Evolutionary conservation across 2,888 invertebrate genomes (phyloP).

Genomic region (Drosophila siamana): DNA sequence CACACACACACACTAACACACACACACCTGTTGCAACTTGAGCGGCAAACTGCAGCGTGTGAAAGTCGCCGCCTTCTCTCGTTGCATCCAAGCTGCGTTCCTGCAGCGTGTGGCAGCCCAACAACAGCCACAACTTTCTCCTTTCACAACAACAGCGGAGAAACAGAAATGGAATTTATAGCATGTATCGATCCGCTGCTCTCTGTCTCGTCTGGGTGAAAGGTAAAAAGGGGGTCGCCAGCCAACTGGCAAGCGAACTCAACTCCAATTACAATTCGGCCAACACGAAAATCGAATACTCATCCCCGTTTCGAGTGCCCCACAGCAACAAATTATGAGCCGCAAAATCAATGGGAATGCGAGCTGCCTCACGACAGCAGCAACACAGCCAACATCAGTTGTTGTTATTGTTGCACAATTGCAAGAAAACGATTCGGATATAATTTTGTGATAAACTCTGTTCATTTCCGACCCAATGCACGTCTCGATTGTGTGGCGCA

Average conservation of each 20-base stretch:
- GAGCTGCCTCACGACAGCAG: conserved; percentile 1
- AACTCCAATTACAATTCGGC: conserved; percentile 25
- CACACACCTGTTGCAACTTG: conserved; percentile 47
- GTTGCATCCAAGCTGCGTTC: conserved; percentile 47
- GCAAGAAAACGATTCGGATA: not conserved
- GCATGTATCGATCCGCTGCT: conserved; percentile 40
- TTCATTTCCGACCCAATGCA: not conserved
- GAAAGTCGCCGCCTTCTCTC: conserved; percentile 50
- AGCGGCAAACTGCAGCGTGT: conserved; percentile 36
- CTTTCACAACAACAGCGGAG: conserved; percentile 49
- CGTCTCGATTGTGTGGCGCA: not conserved
- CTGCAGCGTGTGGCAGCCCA: conserved; percentile 36
- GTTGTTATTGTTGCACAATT: conserved; percentile 19
- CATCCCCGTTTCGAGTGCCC: conserved; percentile 21
- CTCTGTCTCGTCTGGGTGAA: conserved; percentile 41
- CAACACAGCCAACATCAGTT: not conserved
- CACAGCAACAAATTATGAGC: conserved; percentile 14
- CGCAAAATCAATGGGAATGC: conserved; percentile 7
- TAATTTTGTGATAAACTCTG: conserved; percentile 6
- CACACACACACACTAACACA: conserved; percentile 14
- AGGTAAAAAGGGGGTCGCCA: conserved; percentile 50
- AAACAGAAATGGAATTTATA: conserved; percentile 43
- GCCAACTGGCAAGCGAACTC: not conserved
- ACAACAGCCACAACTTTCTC: conserved; percentile 58
- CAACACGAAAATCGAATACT: conserved; percentile 21